A percentile compares a stretch with the other conserved stretches of the same genome.
These are phyloP conservation scores for Lydus trimaculatus DNA, from an alignment of 2,888 invertebrate species.

Conservation along the genomic window DNA sequence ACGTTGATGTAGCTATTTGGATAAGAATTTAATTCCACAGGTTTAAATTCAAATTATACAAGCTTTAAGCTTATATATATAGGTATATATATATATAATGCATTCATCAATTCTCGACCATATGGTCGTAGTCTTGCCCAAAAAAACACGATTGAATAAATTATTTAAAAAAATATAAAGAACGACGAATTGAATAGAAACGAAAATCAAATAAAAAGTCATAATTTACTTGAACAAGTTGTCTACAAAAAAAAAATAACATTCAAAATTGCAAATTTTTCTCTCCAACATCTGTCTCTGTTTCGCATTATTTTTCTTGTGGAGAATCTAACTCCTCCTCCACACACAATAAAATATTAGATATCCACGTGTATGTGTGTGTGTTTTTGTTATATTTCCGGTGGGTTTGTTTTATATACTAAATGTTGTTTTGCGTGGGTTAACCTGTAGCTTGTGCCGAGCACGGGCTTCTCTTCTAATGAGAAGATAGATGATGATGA, in stretches of 20 bases:
- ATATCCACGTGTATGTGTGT: conserved; percentile 40
- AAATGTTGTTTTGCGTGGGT: conserved; percentile 50
- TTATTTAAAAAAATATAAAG: conserved; percentile 8
- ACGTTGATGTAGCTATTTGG: conserved; percentile 33
- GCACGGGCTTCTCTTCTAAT: conserved; percentile 47
- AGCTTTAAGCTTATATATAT: conserved; percentile 27
- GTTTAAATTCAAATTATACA: conserved; percentile 32
- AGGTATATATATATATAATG: conserved; percentile 4
- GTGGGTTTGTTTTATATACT: conserved; percentile 50
- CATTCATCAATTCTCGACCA: conserved; percentile 36
- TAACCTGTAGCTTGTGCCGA: conserved; percentile 49
- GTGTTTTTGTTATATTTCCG: conserved; percentile 47
- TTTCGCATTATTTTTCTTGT: too few relatives aligned
- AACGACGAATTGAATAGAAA: neutral
- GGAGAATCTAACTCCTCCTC: neutral
- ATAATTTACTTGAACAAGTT: conserved; percentile 20
- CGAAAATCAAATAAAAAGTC: conserved; percentile 12
- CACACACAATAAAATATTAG: conserved; percentile 31
- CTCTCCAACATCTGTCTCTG: too few relatives aligned
- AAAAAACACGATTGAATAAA: conserved; percentile 32
- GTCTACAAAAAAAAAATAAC: conserved; percentile 10
- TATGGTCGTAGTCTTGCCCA: conserved; percentile 34
- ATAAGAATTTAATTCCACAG: conserved; percentile 33
- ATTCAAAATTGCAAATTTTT: too few relatives aligned
- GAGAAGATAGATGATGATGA: conserved; percentile 21